phyloP scores from a whole-genome alignment of 2,888 invertebrate species.

The Apamea anceps region DNA sequence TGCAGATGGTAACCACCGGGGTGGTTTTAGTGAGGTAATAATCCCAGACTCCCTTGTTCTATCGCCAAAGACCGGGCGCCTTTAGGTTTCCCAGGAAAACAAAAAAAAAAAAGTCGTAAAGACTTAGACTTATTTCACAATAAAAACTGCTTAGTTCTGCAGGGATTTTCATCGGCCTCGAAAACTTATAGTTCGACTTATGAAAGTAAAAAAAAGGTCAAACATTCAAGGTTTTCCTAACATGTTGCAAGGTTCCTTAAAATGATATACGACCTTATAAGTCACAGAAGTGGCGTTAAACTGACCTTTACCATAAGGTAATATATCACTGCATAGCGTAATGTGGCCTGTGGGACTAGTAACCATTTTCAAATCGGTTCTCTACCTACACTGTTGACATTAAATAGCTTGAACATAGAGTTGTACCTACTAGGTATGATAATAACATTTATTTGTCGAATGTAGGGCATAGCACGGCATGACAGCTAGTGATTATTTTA shows the following conservation, averaged over 20 bases:
- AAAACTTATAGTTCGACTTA: not conserved
- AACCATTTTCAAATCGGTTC: constrained; percentile 61
- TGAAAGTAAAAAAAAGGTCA: constrained; percentile 33
- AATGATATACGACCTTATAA: constrained; percentile 60
- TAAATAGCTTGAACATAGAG: constrained; percentile 31
- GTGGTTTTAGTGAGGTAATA: too few species aligned
- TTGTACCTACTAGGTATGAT: not conserved
- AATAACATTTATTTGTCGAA: not conserved
- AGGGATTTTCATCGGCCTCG: not conserved
- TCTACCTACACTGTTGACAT: constrained; percentile 54
- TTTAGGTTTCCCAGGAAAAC: too few species aligned
- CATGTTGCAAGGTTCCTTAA: constrained; percentile 24
- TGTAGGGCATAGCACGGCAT: not conserved
- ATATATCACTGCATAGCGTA: constrained; percentile 60
- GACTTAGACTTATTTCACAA: not conserved
- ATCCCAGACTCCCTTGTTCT: too few species aligned
- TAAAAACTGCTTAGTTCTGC: not conserved
- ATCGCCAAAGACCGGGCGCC: too few species aligned
- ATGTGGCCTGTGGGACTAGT: constrained; percentile 66
- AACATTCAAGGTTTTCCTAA: constrained; percentile 28
- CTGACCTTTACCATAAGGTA: constrained; percentile 59
- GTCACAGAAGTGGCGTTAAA: constrained; percentile 51
- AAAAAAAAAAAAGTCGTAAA: not conserved
- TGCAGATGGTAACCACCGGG: too few species aligned
- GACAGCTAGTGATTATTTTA: constrained; percentile 8